phyloP scores from a whole-genome alignment of 2,888 invertebrate species.

The Mechanitis mazaeus region DNA sequence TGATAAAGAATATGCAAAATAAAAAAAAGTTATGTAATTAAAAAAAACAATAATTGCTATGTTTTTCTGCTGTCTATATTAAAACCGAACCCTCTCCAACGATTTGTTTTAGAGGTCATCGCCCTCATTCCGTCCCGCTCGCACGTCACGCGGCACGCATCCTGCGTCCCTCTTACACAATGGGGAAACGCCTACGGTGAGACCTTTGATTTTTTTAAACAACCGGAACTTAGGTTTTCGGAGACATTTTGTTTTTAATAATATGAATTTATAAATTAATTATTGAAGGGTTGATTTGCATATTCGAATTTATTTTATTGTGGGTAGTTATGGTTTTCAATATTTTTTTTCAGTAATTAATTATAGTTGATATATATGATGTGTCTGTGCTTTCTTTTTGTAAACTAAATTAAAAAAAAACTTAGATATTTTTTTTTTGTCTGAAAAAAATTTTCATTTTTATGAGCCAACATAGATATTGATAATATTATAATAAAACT shows the following conservation, averaged over 20 bases:
- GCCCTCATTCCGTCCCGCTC: slow-evolving; percentile 58
- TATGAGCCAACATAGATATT: too few species aligned
- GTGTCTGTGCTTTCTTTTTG: too few species aligned
- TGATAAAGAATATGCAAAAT: slow-evolving; percentile 14
- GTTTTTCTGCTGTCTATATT: slow-evolving; percentile 56
- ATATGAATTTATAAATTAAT: background rate
- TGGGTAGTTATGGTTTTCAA: background rate
- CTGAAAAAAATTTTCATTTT: too few species aligned
- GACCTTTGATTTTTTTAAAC: slow-evolving; percentile 54
- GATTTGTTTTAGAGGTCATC: slow-evolving; percentile 76
- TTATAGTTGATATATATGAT: background rate
- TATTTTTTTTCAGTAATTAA: background rate
- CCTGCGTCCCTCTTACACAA: slow-evolving; percentile 49
- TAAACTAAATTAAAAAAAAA: too few species aligned
- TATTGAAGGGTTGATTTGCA: too few species aligned
- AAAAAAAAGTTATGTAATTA: background rate
- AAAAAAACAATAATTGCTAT: slow-evolving; percentile 10
- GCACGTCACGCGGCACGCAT: slow-evolving; percentile 41
- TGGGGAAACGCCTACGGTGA: slow-evolving; percentile 64
- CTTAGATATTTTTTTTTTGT: too few species aligned
- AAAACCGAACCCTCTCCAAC: slow-evolving; percentile 71
- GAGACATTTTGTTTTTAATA: slow-evolving; percentile 29
- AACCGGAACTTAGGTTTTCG: slow-evolving; percentile 60
- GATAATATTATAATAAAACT: too few species aligned
- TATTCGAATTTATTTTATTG: background rate